Base-by-base conservation (phyloP, 2,113 vertebrate species). In the Pelobates fuscus region DNA sequence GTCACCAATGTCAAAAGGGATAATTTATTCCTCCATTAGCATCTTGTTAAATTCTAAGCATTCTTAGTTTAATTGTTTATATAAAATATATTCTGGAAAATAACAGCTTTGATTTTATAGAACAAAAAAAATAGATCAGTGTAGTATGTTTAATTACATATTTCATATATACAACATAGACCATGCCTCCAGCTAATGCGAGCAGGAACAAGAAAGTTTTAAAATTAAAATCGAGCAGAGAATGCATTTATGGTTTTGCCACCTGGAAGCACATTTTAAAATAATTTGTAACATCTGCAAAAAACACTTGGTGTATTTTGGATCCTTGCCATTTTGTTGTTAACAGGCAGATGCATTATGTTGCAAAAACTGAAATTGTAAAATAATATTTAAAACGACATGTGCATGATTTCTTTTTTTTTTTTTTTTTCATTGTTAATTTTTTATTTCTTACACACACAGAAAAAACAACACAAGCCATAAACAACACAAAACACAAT, bases 1-100 rank as follows among this genome's bases (percentile, higher is more conserved):
- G 68, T 71, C 69, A 46, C 24, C 23, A 24, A 46, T 71, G 69
- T 71, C 69, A 71, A 26, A 46, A 8, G 43, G 55, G 18, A 71
- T 71, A 26, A 60, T 61, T 44, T 71, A 60, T 61, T 71, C 57
- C 15, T 17, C 15, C 27, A 46, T 71, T 44, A 2, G 25, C 25
- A n/a, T 46, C 57, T 29, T 61, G 12, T 44, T 2, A 44, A 41
- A 64, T 23, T 43, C 15, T 46, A 61, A 27, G 3, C 14, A 18
- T 60, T 27, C 23, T 17, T 60, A 4, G 6, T 58, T 5, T 3
- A 14, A 27, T 29, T 27, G 15, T 60, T 49, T 49, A 14, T 5
- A 49, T 49, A 49, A 49, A 49, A 49, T 49, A 18, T 17, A 49
- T 49, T 15, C 5, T 49, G 15, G 14, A 49, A 49, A 49, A 11